Base-by-base conservation (phyloP, 2,888 invertebrate genomes). In the Troglohyphantes excavatus region DNA sequence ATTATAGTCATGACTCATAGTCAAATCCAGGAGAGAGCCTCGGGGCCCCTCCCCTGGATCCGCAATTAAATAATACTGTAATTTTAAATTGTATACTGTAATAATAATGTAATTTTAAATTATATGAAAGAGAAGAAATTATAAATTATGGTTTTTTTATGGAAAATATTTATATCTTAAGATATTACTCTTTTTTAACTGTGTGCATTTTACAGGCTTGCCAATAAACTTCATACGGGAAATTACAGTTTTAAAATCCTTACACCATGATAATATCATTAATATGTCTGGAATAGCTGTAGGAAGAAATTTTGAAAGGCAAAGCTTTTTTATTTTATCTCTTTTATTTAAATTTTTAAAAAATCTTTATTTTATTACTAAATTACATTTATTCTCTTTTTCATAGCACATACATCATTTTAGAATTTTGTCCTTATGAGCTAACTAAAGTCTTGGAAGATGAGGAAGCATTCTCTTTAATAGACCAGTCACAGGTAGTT, bases 361-460 rank as follows among this genome's bases (percentile, higher is more conserved):
- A 19, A 5, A 43, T 46, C 23, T 9, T 59, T 46, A 73, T 23
- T 72, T 72, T 27, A 29, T 17, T n/a, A 11, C 13, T 2, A 23
- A 46, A 63, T 61, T 7, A 61, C 17, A n/a, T 72, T 46, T 53
- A 68, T 46, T 43, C n/a, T 11, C 7, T 23, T 27, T 68, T 59
- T 86, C n/a, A 3, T 33, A 87, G 86, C 29, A 79, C 79, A 26
- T 87, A 79, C 61, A 72, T 87, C 21, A 65, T 87, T 63, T 72
- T 79, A 65, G 86, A 87, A 29, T 87, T 46, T 9, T 87, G 79
- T 63, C 43, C 59, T 9, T 87, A 29, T 79, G 61, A 29, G 17
- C 70, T 87, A 27, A 70, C 86, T 9, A 79, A 76, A 29, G 26
- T 87, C 27, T 39, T 87, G 59, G 86, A 87, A 72, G 86, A 86